These are phyloP conservation scores for Panulirus ornatus DNA, from an alignment of 1,140 invertebrate genomes.

Conservation along the genomic window DNA sequence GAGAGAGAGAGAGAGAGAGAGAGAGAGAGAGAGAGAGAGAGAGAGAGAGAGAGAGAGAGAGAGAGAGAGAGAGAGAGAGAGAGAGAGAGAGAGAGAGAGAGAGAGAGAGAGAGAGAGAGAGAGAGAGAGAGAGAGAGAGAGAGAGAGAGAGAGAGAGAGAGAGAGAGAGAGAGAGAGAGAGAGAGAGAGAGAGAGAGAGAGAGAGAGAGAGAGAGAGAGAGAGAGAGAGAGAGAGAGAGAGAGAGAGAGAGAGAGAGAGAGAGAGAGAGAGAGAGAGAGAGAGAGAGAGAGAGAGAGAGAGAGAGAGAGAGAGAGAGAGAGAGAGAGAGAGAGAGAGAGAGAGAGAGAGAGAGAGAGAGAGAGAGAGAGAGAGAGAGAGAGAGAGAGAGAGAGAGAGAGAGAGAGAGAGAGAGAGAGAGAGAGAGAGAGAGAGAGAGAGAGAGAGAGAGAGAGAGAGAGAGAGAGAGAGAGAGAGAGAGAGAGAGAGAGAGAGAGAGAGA, in stretches of 20 bases:
- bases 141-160: no score
- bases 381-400: neutral
- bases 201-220: neutral
- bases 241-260: neutral
- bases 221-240: neutral
- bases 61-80: no score
- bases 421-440: constrained; percentile 7
- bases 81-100: no score
- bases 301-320: neutral
- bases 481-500: neutral
- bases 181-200: neutral
- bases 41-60: no score
- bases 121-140: no score
- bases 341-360: neutral
- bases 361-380: neutral
- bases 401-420: constrained; percentile 3
- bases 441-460: constrained; percentile 7
- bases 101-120: no score
- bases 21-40: no score
- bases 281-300: neutral
- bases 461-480: constrained; percentile 7
- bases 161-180: neutral
- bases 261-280: neutral
- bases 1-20: no score
- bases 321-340: neutral